Conservation (phyloP, 2,113 vertebrate species). For the Prietella phreatophila region DNA sequence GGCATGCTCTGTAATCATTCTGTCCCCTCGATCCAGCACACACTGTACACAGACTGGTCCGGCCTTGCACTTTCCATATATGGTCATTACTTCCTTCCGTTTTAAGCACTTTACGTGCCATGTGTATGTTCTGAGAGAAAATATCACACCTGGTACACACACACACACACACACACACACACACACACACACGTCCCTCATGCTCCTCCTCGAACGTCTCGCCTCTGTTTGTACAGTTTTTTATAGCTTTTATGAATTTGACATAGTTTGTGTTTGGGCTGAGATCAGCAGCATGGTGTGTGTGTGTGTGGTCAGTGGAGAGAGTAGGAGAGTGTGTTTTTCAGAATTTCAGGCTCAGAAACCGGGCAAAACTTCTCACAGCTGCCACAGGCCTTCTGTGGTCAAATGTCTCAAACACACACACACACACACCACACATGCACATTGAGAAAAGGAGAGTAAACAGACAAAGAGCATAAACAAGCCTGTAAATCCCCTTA, state of each 20-base stretch:
- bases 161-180: not conserved
- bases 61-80: not conserved
- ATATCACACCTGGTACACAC: not conserved
- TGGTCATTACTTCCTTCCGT: not conserved
- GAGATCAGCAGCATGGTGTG: not conserved
- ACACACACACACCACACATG: constrained; percentile 28
- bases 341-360: not conserved
- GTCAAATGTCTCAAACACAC: constrained; percentile 12
- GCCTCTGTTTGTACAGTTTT: not conserved
- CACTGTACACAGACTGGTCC: not conserved
- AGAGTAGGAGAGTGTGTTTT: constrained; percentile 4
- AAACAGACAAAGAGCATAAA: constrained; percentile 39
- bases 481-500: constrained; percentile 51
- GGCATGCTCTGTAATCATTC: not conserved
- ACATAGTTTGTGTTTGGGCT: constrained; percentile 16
- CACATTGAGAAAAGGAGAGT: not conserved
- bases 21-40: not conserved
- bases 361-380: constrained; percentile 27
- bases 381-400: constrained; percentile 1
- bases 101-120: not conserved
- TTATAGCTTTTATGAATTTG: constrained; percentile 13
- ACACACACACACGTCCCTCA: constrained; percentile 2
- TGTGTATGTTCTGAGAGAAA: not conserved
- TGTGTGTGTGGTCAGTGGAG: not conserved
- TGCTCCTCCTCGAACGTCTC: not conserved